Evolutionary conservation across 2,113 vertebrate genomes (phyloP).

Genomic region (Laterallus jamaicensis): DNA sequence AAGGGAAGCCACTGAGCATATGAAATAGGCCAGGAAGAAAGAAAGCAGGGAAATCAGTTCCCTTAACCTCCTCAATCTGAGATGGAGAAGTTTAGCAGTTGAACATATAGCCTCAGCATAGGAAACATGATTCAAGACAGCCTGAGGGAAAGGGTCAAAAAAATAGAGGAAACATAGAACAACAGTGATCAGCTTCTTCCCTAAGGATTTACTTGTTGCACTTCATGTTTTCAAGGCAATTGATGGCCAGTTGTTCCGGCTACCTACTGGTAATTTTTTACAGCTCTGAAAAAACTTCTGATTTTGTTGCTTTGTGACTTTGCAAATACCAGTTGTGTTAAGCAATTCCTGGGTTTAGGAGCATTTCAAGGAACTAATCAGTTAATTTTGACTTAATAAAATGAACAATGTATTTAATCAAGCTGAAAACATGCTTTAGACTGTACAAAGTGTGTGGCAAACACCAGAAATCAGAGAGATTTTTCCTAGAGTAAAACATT

Average conservation of each 20-base stretch:
- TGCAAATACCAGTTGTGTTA: slow-evolving; percentile 9
- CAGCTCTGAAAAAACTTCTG: neutral
- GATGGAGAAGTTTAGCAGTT: neutral
- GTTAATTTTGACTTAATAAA: neutral
- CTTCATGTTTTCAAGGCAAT: neutral
- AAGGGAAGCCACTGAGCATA: neutral
- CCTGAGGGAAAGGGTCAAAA: neutral
- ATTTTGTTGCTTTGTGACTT: neutral
- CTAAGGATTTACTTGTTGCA: neutral
- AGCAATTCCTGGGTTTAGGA: neutral
- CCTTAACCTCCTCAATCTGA: neutral
- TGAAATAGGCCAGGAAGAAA: neutral
- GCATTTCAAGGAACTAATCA: neutral
- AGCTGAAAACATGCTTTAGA: neutral
- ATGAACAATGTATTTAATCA: neutral
- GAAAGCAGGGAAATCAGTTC: neutral
- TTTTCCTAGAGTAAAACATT: neutral
- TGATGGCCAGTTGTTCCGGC: neutral
- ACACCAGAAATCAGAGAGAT: neutral
- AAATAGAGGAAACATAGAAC: neutral
- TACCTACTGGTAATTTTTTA: neutral
- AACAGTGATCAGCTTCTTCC: neutral
- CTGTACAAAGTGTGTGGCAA: neutral
- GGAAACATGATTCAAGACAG: neutral
- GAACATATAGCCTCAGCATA: neutral